Base-by-base conservation (phyloP, 2,113 vertebrate species). In the Osmerus mordax region DNA sequence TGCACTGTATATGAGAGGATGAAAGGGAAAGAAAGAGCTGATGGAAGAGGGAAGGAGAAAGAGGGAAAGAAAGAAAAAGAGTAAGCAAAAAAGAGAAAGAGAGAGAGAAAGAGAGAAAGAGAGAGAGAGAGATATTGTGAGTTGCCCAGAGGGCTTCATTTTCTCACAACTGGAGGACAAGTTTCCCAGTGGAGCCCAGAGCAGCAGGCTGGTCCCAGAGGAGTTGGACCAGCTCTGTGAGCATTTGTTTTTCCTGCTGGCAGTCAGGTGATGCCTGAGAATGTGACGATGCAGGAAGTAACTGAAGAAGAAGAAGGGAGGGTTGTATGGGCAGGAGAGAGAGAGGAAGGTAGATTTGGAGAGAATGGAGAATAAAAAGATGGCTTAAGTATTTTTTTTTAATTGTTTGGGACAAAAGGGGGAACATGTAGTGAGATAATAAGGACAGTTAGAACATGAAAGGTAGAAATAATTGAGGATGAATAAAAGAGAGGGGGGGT, bases 201-300 rank as follows among this genome's bases (percentile, higher is more conserved):
- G 28, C 54, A 32, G 25, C 53, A 53, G 19, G 12, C 67, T 56
- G 51, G 15, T 12, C 15, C 21, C 3, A 25, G 25, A 59, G 56
- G 6, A 65, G 64, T 15, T 41, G 19, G 56, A 19, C 12, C 65
- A 51, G 68, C 70, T 76, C 67, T 76, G 70, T 54, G 69, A 77
- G 58, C 29, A 1, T 74, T 59, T 77, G 65, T 54, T 74, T 84
- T 86, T 86, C 87, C 88, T 90, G 87, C 55, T 51, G 70, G 78
- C 78, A 71, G 81, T 86, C 86, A 85, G 85, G 80, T 86, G 84
- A 77, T 71, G 73, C 66, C 47, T 80, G 76, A 91, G 87, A 89
- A 86, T 84, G 86, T 79, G 82, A 84, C 84, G 67, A 86, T 89
- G 85, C 89, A 82, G 89, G 91, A 92, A 91, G 89, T 72, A 72